Percentiles rank a stretch among this genome's conserved stretches.
phyloP scores from a whole-genome alignment of 2,113 vertebrate species.

The Fulmarus glacialis region DNA sequence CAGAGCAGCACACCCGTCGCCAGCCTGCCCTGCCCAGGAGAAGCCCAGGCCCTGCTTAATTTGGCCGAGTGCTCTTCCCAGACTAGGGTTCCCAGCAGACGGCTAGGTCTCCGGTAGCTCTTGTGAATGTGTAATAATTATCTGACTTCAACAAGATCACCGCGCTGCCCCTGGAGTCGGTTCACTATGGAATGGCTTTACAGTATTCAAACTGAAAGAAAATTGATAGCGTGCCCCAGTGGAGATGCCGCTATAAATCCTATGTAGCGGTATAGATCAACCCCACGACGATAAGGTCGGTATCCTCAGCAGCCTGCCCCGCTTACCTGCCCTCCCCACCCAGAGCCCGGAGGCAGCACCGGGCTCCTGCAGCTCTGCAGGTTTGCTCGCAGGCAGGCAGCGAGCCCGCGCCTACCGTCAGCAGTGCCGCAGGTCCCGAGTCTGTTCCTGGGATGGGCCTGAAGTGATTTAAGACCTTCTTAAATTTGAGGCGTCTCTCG shows the following conservation, averaged over 20 bases:
- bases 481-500: accelerated
- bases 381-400: not conserved
- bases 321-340: not conserved
- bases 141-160: not conserved
- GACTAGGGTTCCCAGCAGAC: not conserved
- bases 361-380: not conserved
- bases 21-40: not conserved
- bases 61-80: not conserved
- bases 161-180: not conserved
- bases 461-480: too few species aligned
- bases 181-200: not conserved
- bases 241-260: not conserved
- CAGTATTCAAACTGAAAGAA: not conserved
- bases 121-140: accelerated
- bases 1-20: too few species aligned
- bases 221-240: not conserved
- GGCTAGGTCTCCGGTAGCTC: not conserved
- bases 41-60: not conserved
- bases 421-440: accelerated
- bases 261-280: accelerated
- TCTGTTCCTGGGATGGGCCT: accelerated
- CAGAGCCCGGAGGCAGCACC: not conserved
- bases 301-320: not conserved
- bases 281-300: accelerated
- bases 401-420: accelerated